Evolutionary conservation across 1,140 invertebrate species (phyloP), one percentile per base, ranked within the genome.

Genomic region (Lepidotrigona ventralis): DNA sequence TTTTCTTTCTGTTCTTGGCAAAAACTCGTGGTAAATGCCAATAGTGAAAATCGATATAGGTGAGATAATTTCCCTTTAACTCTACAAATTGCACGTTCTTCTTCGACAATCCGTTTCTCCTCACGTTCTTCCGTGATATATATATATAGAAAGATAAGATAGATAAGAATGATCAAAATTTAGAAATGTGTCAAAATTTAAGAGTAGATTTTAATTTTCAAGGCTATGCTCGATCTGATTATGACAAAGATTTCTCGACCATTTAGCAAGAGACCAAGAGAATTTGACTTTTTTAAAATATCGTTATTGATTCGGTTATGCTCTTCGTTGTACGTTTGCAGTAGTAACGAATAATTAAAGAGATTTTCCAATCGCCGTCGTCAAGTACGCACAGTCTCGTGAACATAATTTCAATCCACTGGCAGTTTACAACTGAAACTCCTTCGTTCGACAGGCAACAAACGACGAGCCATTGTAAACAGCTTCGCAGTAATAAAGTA

Each of bases 1-100:
- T 84, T 84, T 87, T 78, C 77, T 84, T 84, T 64, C 69, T 79
- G 58, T 64, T 33, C 53, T 6, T 1, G 54, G 53, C 21, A 82
- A 82, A 79, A 84, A 82, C 77, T 79, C 29, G 54, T 71, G 66
- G 74, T 76, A 74, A 74, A 77, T 63, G 53, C n/a, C 26, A 82
- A 87, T 76, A 69, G 14, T 26, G 66, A 17, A 66, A n/a, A 17
- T 53, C 56, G 72, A 74, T 74, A 56, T 63, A 33, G 33, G 21
- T 58, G 63, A 60, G 78, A 86, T 74, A 83, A 74, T 72, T 80
- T 46, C 68, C n/a, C 29, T 46, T 81, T n/a, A 66, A 66, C 23
- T 9, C 2, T 39, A n/a, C 21, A 56, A 33, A n/a, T 63, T 23
- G 1, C 12, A 12, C 12, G 33, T 14, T 2, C 26, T 66, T n/a